Base-by-base conservation (phyloP, 1,140 invertebrate genomes). In the Caerostris darwini region DNA sequence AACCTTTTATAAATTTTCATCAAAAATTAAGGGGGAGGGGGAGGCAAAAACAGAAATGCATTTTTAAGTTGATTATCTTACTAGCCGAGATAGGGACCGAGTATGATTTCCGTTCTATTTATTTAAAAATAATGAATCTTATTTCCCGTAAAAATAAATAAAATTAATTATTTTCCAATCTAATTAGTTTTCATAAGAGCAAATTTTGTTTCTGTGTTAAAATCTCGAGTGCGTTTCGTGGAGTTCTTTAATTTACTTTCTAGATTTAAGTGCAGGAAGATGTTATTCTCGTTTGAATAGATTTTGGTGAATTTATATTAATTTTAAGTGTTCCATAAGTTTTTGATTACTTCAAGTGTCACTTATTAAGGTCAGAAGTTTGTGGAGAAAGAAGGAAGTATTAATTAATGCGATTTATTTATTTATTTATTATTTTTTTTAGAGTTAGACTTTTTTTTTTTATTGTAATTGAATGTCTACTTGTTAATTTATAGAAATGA, bases 111-210 rank as follows among this genome's bases (percentile, higher is more conserved):
- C n/a, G n/a, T n/a, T n/a, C 2, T 34, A 34, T 34, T 34, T 71
- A 19, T 77, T 50, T 12, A 77, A 77, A 77, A 77, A 77, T 12
- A 34, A 50, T 77, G 14, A 50, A 50, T 77, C 34, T 77, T 77
- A 12, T 77, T 50, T 53, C 71, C 71, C 71, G 14, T 50, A 10
- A 77, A 34, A 77, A 77, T 77, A 34, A 77, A 50, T 4, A 10
- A 50, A 77, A 77, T 77, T 77, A 77, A 77, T 77, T 77, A 77
- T 58, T 83, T 83, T 83, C n/a, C 56, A 83, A 83, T 83, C 56
- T 83, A 83, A 83, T 83, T 83, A 83, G 82, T 83, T 83, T 83
- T 34, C 54, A 8, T 83, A 8, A 56, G 14, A 57, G 56, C 82
- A 83, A 83, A 83, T 83, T 14, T 17, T 83, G 56, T 83, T 83